Percentiles rank a stretch among this genome's conserved stretches.
These are phyloP conservation scores for Chaenocephalus aceratus DNA, from an alignment of 2,113 vertebrate species.

Conservation along the genomic window DNA sequence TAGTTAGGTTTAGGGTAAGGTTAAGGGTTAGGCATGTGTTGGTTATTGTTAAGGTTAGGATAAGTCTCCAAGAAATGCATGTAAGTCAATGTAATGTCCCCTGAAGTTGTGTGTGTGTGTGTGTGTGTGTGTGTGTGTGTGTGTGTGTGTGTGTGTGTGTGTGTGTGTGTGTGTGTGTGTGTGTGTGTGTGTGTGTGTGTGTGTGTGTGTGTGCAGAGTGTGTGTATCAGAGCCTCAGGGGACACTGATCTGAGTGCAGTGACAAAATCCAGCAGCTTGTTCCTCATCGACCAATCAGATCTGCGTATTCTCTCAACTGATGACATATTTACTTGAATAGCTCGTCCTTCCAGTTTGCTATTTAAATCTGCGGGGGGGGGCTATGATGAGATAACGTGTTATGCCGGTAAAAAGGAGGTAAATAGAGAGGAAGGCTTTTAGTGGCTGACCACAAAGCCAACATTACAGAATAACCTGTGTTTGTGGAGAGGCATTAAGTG, in stretches of 20 bases:
- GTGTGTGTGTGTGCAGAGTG: neutral
- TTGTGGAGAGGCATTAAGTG: fast-evolving
- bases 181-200: too few relatives aligned
- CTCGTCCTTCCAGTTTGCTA: constrained; percentile 52
- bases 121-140: too few relatives aligned
- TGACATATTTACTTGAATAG: constrained; percentile 35
- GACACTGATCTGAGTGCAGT: constrained; percentile 15
- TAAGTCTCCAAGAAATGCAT: too few relatives aligned
- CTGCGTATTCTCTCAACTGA: neutral
- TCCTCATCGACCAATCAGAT: neutral
- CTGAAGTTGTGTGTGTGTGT: too few relatives aligned
- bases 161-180: too few relatives aligned
- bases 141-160: too few relatives aligned
- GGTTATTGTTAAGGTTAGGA: too few relatives aligned
- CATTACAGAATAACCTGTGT: neutral
- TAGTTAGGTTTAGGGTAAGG: too few relatives aligned
- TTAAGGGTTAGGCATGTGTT: too few relatives aligned
- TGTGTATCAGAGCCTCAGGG: constrained; percentile 11
- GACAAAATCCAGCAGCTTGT: neutral
- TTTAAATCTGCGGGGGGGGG: neutral
- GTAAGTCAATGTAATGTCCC: too few relatives aligned
- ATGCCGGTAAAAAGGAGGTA: neutral
- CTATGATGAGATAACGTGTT: constrained; percentile 7
- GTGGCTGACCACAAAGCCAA: neutral
- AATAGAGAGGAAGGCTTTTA: constrained; percentile 5